A percentile compares a stretch with the other conserved stretches of the same genome.
These are phyloP conservation scores for Urocitellus parryii DNA, from an alignment of 2,113 vertebrate species.

Conservation along the genomic window DNA sequence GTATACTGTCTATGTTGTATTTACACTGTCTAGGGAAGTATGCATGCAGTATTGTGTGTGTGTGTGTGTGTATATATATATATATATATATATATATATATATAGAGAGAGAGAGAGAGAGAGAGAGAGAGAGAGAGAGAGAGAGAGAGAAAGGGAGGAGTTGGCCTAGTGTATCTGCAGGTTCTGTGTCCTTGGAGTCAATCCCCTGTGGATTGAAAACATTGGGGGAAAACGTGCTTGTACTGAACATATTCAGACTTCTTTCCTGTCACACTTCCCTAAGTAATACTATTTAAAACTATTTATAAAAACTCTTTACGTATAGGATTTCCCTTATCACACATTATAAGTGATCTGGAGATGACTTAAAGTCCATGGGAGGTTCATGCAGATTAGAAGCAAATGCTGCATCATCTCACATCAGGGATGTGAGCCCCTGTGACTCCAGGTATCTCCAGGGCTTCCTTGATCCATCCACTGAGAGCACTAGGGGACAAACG, in stretches of 20 bases:
- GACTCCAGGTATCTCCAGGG: neutral
- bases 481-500: neutral
- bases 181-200: neutral
- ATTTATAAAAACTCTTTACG: neutral
- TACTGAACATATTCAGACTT: neutral
- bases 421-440: neutral
- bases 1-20: no score
- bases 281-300: neutral
- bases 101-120: no score
- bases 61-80: no score
- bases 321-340: neutral
- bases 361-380: neutral
- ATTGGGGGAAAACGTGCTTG: neutral
- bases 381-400: neutral
- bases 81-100: no score
- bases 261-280: neutral
- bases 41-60: no score
- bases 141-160: neutral
- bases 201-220: neutral
- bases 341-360: neutral
- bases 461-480: no score
- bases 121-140: no score
- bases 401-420: neutral
- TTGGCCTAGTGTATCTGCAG: no score
- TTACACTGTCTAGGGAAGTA: no score